Evolutionary conservation across 2,113 vertebrate species (phyloP).

Genomic region (Eubucco bourcierii): DNA sequence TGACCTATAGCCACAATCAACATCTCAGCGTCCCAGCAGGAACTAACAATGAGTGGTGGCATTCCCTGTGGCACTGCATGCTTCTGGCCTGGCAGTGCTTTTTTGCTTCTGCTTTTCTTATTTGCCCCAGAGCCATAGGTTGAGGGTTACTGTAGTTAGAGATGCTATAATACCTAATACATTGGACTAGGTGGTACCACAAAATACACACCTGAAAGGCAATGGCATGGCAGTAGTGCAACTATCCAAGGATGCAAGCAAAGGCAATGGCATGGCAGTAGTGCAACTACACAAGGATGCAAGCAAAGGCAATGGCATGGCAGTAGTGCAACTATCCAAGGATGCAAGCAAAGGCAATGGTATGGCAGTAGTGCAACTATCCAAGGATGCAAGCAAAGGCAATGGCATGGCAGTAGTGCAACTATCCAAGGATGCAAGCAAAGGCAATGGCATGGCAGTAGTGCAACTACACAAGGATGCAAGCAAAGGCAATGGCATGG

Average conservation of each 20-base stretch:
- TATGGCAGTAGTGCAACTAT: neutral
- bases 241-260: neutral
- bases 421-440: neutral
- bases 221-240: neutral
- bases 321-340: neutral
- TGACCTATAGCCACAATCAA: neutral
- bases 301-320: neutral
- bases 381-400: neutral
- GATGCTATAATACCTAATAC: neutral
- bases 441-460: neutral
- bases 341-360: neutral
- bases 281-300: neutral
- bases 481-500: neutral
- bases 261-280: neutral
- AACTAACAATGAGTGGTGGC: neutral
- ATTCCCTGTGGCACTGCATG: neutral
- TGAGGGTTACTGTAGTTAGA: neutral
- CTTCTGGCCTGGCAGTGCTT: neutral
- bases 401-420: neutral
- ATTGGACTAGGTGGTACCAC: neutral
- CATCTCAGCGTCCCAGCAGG: neutral
- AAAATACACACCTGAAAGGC: neutral
- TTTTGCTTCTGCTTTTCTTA: neutral
- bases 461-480: neutral
- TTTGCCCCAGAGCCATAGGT: neutral